Percentiles rank a stretch among this genome's conserved stretches.
Conservation (phyloP, 2,113 vertebrate species). For the Eulacestoma nigropectus region DNA sequence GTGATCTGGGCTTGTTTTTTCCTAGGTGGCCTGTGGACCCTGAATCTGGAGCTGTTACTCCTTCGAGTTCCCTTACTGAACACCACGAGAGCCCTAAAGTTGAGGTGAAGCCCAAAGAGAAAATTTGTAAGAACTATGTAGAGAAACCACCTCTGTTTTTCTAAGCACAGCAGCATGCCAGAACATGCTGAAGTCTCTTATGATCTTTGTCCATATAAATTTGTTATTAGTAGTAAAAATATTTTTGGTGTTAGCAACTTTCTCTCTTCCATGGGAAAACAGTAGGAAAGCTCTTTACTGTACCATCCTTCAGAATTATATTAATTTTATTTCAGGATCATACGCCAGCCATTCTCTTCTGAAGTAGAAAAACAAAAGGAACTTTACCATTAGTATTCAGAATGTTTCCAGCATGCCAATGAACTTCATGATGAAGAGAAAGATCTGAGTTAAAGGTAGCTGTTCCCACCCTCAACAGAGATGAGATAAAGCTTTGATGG, state of each 20-base stretch:
- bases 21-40: neutral
- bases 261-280: neutral
- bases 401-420: neutral
- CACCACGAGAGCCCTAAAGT: neutral
- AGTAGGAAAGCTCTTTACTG: neutral
- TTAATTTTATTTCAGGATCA: neutral
- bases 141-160: neutral
- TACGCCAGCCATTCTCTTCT: neutral
- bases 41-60: neutral
- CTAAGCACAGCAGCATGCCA: neutral
- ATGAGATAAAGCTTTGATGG: neutral
- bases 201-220: neutral
- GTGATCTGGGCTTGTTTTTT: neutral
- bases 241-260: neutral
- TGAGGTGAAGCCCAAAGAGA: neutral
- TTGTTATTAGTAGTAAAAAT: neutral
- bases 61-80: accelerated
- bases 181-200: neutral
- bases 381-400: neutral
- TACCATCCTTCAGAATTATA: neutral
- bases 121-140: neutral
- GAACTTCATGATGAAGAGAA: neutral
- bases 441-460: neutral
- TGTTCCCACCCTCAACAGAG: neutral
- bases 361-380: neutral